Percentiles rank a stretch among this genome's conserved stretches.
phyloP scores from a whole-genome alignment of 2,888 invertebrate species.

The Hirtodrosophila histrioides region DNA sequence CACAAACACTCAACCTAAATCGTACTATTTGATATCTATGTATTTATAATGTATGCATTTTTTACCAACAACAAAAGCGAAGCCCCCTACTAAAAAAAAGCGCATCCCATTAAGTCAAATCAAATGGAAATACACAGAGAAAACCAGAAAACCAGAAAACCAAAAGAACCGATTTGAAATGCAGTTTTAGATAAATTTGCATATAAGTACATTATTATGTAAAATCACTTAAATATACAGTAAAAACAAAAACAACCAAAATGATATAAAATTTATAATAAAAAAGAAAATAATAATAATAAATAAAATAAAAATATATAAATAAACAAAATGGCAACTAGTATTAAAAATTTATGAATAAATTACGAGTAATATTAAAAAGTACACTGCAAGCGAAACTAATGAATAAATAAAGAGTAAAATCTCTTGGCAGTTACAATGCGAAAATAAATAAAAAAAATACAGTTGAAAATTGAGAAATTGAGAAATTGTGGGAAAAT shows the following conservation, averaged over 20 bases:
- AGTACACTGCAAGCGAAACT: slow-evolving; percentile 45
- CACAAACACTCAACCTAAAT: slow-evolving; percentile 6
- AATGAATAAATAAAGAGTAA: slow-evolving; percentile 9
- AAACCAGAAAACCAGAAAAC: slow-evolving; percentile 26
- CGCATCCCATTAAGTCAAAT: slow-evolving; percentile 49
- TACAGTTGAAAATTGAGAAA: slow-evolving; percentile 43
- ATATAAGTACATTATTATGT: slow-evolving; percentile 76
- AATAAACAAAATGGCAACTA: slow-evolving; percentile 60
- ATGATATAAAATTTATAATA: slow-evolving; percentile 20
- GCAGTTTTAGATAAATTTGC: slow-evolving; percentile 72
- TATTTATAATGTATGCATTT: slow-evolving; percentile 81
- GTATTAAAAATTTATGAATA: slow-evolving; percentile 72
- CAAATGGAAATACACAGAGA: slow-evolving; percentile 41
- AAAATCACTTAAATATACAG: slow-evolving; percentile 72
- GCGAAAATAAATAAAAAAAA: slow-evolving; percentile 20
- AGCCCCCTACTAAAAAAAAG: slow-evolving; percentile 22
- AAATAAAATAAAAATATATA: slow-evolving; percentile 7
- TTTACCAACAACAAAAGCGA: slow-evolving; percentile 62
- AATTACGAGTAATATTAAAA: slow-evolving; percentile 68
- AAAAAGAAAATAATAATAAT: slow-evolving; percentile 35
- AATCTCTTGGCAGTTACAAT: slow-evolving; percentile 6
- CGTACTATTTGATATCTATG: slow-evolving; percentile 78
- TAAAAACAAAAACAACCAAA: slow-evolving; percentile 52
- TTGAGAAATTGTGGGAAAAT: slow-evolving; percentile 40
- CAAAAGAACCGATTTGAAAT: slow-evolving; percentile 55